These are phyloP conservation scores for Campopleginae sp. DNA, from an alignment of 2,888 invertebrate genomes.

Conservation along the genomic window DNA sequence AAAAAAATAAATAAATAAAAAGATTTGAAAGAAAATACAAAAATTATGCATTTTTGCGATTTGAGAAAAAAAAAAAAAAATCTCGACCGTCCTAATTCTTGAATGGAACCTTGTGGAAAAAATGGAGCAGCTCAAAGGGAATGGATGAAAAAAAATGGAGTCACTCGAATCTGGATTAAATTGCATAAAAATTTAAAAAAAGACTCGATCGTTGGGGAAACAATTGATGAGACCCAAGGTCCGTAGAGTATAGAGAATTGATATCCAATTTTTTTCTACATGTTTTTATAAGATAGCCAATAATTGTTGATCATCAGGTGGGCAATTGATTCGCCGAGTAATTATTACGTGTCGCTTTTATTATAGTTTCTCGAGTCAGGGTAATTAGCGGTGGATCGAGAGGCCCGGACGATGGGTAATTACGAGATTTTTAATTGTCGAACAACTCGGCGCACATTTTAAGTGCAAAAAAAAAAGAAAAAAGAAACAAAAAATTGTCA, in stretches of 20 bases:
- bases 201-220: neutral
- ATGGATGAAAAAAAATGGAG: neutral
- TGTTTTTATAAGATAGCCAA: neutral
- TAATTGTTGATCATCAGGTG: constrained; percentile 17
- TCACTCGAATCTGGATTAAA: neutral
- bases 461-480: neutral
- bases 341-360: constrained; percentile 33
- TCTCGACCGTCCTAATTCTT: neutral
- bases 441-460: neutral
- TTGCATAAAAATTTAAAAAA: neutral
- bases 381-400: constrained; percentile 23
- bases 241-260: too few relatives aligned
- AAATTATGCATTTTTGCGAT: too few relatives aligned
- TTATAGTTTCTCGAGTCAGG: constrained; percentile 38
- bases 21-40: too few relatives aligned
- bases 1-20: too few relatives aligned
- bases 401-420: neutral
- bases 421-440: constrained; percentile 6
- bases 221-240: neutral
- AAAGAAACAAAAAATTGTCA: neutral
- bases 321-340: constrained; percentile 17
- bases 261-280: neutral
- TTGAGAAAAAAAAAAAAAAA: neutral
- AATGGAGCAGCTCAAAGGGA: neutral
- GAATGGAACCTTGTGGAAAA: neutral